Evolutionary conservation across 2,113 vertebrate genomes (phyloP).

Genomic region (Phrynocephalus versicolor): DNA sequence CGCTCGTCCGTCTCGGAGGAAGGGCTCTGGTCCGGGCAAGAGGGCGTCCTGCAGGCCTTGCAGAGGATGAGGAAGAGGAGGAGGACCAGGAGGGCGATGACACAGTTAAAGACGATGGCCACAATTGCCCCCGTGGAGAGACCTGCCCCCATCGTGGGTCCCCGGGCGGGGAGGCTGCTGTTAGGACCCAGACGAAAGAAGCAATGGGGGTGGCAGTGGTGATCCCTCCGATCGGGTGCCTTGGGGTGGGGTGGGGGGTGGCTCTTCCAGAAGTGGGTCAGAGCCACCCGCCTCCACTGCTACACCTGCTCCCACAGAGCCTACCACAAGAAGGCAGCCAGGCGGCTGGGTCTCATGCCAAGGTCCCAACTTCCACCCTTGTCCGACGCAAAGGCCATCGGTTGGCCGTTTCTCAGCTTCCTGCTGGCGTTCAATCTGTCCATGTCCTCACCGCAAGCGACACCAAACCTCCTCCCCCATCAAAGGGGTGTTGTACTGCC

Average conservation of each 20-base stretch:
- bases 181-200: background rate
- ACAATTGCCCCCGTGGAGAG: slow-evolving; percentile 78
- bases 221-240: background rate
- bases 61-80: slow-evolving; percentile 81
- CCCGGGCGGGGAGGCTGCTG: background rate
- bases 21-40: slow-evolving; percentile 71
- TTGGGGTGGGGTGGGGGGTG: background rate
- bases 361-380: rapidly evolving
- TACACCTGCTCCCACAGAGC: background rate
- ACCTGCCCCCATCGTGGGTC: slow-evolving; percentile 74
- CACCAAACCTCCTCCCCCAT: rapidly evolving
- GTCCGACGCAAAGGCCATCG: no score
- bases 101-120: slow-evolving; percentile 79
- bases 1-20: slow-evolving; percentile 68
- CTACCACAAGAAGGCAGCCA: no score
- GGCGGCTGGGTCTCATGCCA: rapidly evolving
- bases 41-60: slow-evolving; percentile 81
- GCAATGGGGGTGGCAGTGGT: rapidly evolving
- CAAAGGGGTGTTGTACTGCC: rapidly evolving
- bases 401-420: background rate
- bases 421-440: background rate
- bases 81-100: slow-evolving; percentile 76
- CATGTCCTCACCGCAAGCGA: no score
- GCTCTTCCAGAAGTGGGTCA: background rate
- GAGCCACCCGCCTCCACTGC: background rate